Evolutionary conservation across 64 coral and sea anemone species (phyloP).

Genomic region (Cladopsammia gracilis): DNA sequence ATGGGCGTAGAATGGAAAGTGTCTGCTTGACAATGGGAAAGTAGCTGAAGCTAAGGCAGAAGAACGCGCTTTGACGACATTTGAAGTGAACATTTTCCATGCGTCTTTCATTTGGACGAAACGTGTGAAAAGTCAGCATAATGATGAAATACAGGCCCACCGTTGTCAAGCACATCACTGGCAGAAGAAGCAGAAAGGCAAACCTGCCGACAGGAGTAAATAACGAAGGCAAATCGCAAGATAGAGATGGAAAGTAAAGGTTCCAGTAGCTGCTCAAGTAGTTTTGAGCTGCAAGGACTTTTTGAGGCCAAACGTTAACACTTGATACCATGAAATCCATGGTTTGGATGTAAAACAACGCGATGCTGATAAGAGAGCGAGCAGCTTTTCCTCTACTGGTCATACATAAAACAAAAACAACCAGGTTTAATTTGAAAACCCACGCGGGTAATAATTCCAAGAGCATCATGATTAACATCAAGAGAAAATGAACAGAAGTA

Average conservation of each 20-base stretch:
- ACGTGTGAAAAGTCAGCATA: neutral
- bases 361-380: conserved; percentile 35
- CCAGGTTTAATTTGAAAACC: conserved; percentile 45
- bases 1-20: conserved; percentile 29
- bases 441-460: conserved; percentile 49
- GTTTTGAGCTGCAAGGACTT: conserved; percentile 41
- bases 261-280: conserved; percentile 59
- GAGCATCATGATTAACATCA: neutral
- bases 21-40: conserved; percentile 48
- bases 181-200: conserved; percentile 50
- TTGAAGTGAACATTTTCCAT: conserved; percentile 41
- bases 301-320: conserved; percentile 29
- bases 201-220: conserved; percentile 52
- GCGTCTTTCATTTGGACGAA: conserved; percentile 15
- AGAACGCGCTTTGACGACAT: conserved; percentile 59
- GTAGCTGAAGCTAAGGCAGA: conserved; percentile 56
- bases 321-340: conserved; percentile 44
- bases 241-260: conserved; percentile 29
- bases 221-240: conserved; percentile 23
- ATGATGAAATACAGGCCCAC: neutral
- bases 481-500: neutral
- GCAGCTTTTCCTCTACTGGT: conserved; percentile 24
- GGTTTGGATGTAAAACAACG: conserved; percentile 65
- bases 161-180: neutral
- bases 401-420: conserved; percentile 29